Base-by-base conservation (phyloP, 2,888 invertebrate genomes). In the Zhengitettix transpicula region DNA sequence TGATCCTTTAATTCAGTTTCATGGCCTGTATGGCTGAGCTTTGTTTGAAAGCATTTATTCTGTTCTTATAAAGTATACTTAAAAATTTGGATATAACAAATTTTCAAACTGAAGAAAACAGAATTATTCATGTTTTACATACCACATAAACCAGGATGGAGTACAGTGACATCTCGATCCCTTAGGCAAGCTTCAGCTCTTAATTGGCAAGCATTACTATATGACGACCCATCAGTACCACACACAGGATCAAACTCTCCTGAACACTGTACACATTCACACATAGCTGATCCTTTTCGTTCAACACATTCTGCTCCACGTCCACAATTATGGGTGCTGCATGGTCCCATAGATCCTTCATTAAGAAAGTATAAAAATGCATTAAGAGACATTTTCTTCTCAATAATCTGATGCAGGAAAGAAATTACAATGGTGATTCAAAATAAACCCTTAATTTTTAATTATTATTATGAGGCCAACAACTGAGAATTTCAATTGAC, bases 131-230 rank as follows among this genome's bases (percentile, higher is more conserved):
- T 5, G 7, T 28, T 28, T 28, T 28, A 28, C 88, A 85, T 76
- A 89, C 92, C 89, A 78, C 92, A 93, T 62, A 87, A 83, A 66
- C 91, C 91, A 66, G 83, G 80, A 74, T 91, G 89, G 42, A 86
- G 79, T 59, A 90, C 83, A 65, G 79, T 79, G 66, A 92, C 86
- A 70, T 84, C 81, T 28, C 84, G 79, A 58, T 52, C 44, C 67
- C 84, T 83, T 63, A 84, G 81, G 73, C 91, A 91, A 15, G 87
- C 84, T 71, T 89, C 87, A 60, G 85, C 77, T 69, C 85, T 82
- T 66, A 91, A 81, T 73, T 87, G 86, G 75, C 90, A 91, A 67
- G 86, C 82, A 77, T 90, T 90, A 64, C 85, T 85, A 78, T 84
- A 91, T 60, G 86, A 85, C 70, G 87, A 85, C 65, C 88, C 88